Evolutionary conservation across 2,113 vertebrate genomes (phyloP), one percentile per base, ranked within the genome.

Genomic region (Enhydra lutris): DNA sequence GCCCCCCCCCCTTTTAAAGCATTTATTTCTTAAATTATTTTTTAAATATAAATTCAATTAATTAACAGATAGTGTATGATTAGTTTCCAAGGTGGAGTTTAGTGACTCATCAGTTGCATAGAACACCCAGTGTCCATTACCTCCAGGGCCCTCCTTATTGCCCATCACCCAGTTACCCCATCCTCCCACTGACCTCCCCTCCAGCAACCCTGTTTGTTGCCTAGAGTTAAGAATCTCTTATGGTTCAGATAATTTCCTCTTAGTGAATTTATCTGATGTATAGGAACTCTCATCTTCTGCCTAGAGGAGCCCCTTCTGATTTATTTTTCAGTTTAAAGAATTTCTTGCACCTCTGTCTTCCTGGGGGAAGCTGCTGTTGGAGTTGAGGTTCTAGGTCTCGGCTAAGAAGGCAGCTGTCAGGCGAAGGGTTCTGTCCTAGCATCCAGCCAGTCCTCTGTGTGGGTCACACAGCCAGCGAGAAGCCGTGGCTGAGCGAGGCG

Each of bases 371-470:
- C 8, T 92, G 42, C 6, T 69, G 26, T 10, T 73, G 59, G 45
- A 24, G 5, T 1, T 69, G 90, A 92, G 50, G 42, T 23, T 80
- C 34, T 73, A 21, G 67, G 34, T 86, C 10, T 95, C 21, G 47
- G 17, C 23, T 52, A 6, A 9, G 21, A 3, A 78, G n/a, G 24
- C 36, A 4, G 3, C 42, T 59, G 15, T 36, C 36, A 29, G 17
- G 45, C 26, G 15, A 63, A 52, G 24, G n/a, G 29, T 1, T 65
- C 34, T 13, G 42, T 79, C 15, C 7, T 1, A 67, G 67, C 3
- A 4, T 0, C 0, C 15, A 20, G 26, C 42, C 34, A 3, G 15
- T 31, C 3, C 24, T n/a, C 7, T 0, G 0, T 13, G 87, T 18
- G 8, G 36, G 50, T 34, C 8, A 2, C 9, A 9, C 1, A 6